Percentiles rank a stretch among this genome's conserved stretches.
phyloP scores from a whole-genome alignment of 1,140 invertebrate genomes.

The Bombus superbus region DNA sequence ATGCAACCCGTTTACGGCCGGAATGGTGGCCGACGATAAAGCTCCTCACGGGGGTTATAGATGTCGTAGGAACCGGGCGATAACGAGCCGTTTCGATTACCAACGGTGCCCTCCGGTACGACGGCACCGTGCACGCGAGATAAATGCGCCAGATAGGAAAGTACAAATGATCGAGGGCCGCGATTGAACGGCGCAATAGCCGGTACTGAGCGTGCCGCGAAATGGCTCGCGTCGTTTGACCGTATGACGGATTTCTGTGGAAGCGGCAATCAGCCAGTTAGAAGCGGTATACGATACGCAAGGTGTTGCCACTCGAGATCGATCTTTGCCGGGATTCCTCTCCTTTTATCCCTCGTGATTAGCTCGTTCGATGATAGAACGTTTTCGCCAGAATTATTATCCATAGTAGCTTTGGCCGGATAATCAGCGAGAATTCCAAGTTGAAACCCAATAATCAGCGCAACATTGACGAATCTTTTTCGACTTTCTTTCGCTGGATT shows the following conservation, averaged over 20 bases:
- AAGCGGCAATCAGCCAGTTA: neutral
- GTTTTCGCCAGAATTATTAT: neutral
- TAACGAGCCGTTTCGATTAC: conserved; percentile 39
- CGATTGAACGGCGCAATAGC: neutral
- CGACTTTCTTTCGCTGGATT: neutral
- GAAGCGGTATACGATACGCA: neutral
- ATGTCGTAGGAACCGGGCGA: conserved; percentile 1
- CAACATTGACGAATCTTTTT: neutral
- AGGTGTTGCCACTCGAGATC: neutral
- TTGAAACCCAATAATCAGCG: neutral
- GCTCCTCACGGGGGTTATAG: neutral
- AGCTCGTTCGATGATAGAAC: neutral
- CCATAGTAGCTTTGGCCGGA: neutral
- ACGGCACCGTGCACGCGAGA: neutral
- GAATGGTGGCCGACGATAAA: neutral
- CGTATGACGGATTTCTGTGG: conserved; percentile 10
- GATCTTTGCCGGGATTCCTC: neutral
- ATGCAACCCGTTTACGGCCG: neutral
- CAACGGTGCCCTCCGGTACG: neutral
- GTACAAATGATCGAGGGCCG: conserved; percentile 43
- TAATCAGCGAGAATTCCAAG: neutral
- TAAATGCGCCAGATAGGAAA: conserved; percentile 36
- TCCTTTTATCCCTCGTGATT: neutral
- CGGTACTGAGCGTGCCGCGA: neutral
- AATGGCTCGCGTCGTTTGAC: conserved; percentile 10